Evolutionary conservation across 2,888 invertebrate genomes (phyloP).

Genomic region (Pediacus dermestoides): DNA sequence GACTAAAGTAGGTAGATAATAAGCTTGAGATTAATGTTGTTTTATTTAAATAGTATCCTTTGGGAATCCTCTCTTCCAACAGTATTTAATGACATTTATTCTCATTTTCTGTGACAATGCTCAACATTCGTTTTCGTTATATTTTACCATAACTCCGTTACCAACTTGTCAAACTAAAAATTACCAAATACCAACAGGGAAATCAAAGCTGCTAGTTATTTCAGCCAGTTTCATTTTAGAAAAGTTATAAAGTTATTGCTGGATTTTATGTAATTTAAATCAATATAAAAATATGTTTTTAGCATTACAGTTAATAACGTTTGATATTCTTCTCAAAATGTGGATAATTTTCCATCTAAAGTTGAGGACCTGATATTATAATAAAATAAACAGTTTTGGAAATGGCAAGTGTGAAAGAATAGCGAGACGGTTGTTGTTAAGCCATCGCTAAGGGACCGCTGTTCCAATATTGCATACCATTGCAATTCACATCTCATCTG

Average conservation of each 20-base stretch:
- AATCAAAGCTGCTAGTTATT: constrained; percentile 24
- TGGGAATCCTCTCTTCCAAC: constrained; percentile 20
- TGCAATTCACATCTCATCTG: constrained; percentile 46
- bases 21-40: no score
- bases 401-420: constrained; percentile 2
- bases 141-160: constrained; percentile 25
- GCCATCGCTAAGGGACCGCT: constrained; percentile 29
- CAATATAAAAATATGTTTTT: no score
- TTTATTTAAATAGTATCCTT: constrained; percentile 24
- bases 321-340: no score
- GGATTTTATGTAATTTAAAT: no score
- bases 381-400: constrained; percentile 7
- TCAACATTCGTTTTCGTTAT: constrained; percentile 22
- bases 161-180: constrained; percentile 32
- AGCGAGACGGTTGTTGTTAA: constrained; percentile 17
- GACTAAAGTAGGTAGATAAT: no score
- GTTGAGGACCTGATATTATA: no score
- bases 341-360: no score
- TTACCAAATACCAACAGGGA: constrained; percentile 28
- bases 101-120: constrained; percentile 24
- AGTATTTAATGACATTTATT: constrained; percentile 26
- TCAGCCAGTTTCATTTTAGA: constrained; percentile 2
- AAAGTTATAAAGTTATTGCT: constrained; percentile 9
- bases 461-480: constrained; percentile 36
- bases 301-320: no score